Evolutionary conservation across 2,113 vertebrate genomes (phyloP), one percentile per base, ranked within the genome.

Genomic region (Pseudorectes ferrugineus): DNA sequence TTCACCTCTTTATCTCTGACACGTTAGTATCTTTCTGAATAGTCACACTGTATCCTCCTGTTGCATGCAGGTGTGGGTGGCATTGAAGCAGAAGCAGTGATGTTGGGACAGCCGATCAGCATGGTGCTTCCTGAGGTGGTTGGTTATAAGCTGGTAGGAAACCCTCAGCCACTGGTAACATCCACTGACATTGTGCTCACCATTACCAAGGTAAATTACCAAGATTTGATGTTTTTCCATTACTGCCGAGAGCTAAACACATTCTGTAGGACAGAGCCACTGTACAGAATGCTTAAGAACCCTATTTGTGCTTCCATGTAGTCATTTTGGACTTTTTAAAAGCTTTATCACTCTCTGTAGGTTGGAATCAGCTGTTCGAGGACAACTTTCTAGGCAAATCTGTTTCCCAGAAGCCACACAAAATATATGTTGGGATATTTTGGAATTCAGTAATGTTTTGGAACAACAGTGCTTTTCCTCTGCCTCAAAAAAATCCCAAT

Each of bases 161-260:
- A 82, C 33, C 98, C 99, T 18, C 86, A 98, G 29, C 98, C 98
- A 12, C 94, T 99, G 61, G 99, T 99, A 40, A 99, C 99, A 26
- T 99, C 99, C 93, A 99, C 99, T 7, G 99, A 99, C 94, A 99
- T 99, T 3, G 99, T 99, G 67, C 99, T 99, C 57, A 99, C 99
- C 15, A 98, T 99, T 14, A 99, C 99, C 28, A 99, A 99, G 99
- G 99, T 99, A 97, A 97, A 18, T 31, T 35, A 67, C 14, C 29
- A 25, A 54, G 8, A 26, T 16, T 11, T 8, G 13, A 35, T 77
- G 5, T 45, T 85, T 48, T 70, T 38, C 16, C 8, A 3, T 66
- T 78, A n/a, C 7, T 73, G 9, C 16, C n/a, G 10, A 43, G 59
- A 81, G 33, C 24, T 65, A 2, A 51, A 10, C 8, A 3, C n/a